These are phyloP conservation scores for Hippolais icterina DNA, from an alignment of 2,113 vertebrate genomes.

Conservation along the genomic window DNA sequence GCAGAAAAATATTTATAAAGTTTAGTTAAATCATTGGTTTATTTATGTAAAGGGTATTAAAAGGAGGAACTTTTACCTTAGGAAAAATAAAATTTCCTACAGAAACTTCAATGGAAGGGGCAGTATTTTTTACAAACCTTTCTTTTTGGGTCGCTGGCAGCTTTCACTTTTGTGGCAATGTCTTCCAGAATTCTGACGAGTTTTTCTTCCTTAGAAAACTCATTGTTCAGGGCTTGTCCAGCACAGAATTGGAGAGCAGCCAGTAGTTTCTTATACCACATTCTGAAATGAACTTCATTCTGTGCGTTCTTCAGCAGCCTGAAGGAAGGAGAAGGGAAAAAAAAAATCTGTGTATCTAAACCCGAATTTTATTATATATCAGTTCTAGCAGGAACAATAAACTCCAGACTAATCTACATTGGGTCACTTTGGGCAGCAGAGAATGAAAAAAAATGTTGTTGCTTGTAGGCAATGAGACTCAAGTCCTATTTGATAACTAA, in stretches of 20 bases:
- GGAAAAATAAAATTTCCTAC: not conserved
- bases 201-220: constrained; percentile 70
- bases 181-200: constrained; percentile 69
- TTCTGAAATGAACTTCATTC: constrained; percentile 75
- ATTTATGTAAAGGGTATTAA: not conserved
- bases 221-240: constrained; percentile 68
- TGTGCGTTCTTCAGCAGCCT: constrained; percentile 76
- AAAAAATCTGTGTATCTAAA: constrained; percentile 31
- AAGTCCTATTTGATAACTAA: constrained; percentile 36
- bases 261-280: constrained; percentile 71
- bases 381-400: constrained; percentile 9
- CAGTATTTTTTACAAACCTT: constrained; percentile 62
- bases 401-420: constrained; percentile 23
- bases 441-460: not conserved
- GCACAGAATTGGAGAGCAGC: constrained; percentile 74
- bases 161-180: constrained; percentile 66
- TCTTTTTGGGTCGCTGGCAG: constrained; percentile 56
- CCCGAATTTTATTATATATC: not conserved
- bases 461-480: constrained; percentile 12
- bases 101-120: not conserved
- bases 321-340: constrained; percentile 30
- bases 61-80: not conserved
- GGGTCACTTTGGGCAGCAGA: constrained; percentile 22
- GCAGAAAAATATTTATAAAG: not conserved
- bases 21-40: not conserved